These are phyloP conservation scores for Phrixothrix hirtus DNA, from an alignment of 2,888 invertebrate species.

Conservation along the genomic window DNA sequence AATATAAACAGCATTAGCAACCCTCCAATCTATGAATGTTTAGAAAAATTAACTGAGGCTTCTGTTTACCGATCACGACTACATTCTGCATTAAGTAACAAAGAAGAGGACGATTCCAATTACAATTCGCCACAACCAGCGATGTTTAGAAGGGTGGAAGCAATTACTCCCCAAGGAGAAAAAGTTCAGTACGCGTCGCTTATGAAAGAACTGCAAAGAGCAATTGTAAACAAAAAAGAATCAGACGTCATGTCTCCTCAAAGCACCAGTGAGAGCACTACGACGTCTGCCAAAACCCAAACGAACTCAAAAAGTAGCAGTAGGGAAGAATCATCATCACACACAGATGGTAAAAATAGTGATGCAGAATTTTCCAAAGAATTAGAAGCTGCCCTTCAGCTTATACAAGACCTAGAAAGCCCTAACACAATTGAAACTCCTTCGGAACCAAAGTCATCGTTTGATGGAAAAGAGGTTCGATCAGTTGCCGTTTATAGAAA, in stretches of 20 bases:
- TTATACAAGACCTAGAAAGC: conserved; percentile 59
- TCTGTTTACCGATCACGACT: conserved; percentile 55
- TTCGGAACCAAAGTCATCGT: conserved; percentile 49
- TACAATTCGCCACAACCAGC: conserved; percentile 49
- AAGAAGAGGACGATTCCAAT: conserved; percentile 41
- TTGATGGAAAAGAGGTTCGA: conserved; percentile 40
- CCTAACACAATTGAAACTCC: conserved; percentile 58
- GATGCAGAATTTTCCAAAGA: conserved; percentile 59
- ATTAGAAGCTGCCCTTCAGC: conserved; percentile 57
- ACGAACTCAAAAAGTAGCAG: conserved; percentile 46
- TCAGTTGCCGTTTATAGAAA: conserved; percentile 52
- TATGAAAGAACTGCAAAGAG: conserved; percentile 57
- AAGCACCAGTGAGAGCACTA: conserved; percentile 47
- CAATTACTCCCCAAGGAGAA: conserved; percentile 51
- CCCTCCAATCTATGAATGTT: conserved; percentile 55
- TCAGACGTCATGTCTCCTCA: conserved; percentile 48
- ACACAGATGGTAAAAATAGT: conserved; percentile 51
- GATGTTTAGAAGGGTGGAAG: conserved; percentile 44
- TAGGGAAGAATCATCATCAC: conserved; percentile 46
- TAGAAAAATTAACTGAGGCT: conserved; percentile 57
- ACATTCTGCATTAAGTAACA: conserved; percentile 50
- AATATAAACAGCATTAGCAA: conserved; percentile 35
- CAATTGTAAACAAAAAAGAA: conserved; percentile 54
- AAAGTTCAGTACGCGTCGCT: conserved; percentile 58
- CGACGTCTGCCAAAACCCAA: conserved; percentile 47